phyloP scores from a whole-genome alignment of 2,888 invertebrate genomes.

The Timandra comae region DNA sequence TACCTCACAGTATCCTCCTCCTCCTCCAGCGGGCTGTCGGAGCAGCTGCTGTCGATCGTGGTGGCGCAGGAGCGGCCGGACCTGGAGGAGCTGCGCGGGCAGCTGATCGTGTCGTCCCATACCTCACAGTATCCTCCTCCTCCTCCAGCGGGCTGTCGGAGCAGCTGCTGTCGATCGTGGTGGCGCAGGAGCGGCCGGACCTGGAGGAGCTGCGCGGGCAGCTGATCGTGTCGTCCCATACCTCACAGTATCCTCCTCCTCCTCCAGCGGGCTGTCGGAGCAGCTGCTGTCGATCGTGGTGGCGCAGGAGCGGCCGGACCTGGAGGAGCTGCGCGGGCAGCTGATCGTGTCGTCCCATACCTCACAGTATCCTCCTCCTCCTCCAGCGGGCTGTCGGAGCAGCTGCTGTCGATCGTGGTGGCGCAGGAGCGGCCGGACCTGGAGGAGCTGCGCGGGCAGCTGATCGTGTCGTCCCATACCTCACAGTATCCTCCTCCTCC shows the following conservation, averaged over 20 bases:
- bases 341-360: constrained; percentile 88
- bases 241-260: too few species aligned
- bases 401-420: constrained; percentile 90
- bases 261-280: constrained; percentile 86
- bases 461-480: constrained; percentile 89
- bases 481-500: too few species aligned
- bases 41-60: constrained; percentile 90
- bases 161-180: constrained; percentile 90
- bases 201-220: constrained; percentile 89
- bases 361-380: too few species aligned
- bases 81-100: constrained; percentile 88
- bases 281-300: constrained; percentile 92
- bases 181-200: constrained; percentile 92
- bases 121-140: too few species aligned
- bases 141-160: constrained; percentile 86
- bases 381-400: constrained; percentile 90
- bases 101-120: constrained; percentile 86
- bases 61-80: constrained; percentile 94
- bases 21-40: constrained; percentile 85
- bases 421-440: constrained; percentile 93
- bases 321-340: constrained; percentile 88
- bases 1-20: too few species aligned
- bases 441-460: constrained; percentile 87
- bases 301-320: constrained; percentile 91
- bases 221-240: constrained; percentile 86